Evolutionary conservation across 2,888 invertebrate species (phyloP).

Genomic region (Pachliopta kotzebuea): DNA sequence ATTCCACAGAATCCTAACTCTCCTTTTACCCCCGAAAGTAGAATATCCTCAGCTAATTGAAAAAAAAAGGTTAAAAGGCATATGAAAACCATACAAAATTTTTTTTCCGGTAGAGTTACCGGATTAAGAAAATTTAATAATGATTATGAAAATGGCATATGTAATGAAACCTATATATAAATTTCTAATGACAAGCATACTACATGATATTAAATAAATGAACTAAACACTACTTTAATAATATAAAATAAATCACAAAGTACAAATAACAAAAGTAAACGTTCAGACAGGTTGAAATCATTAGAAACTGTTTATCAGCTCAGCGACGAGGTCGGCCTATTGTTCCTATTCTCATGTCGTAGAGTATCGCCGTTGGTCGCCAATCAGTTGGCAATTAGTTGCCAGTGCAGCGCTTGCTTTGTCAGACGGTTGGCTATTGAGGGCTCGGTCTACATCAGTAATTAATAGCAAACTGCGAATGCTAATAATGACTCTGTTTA

Average conservation of each 20-base stretch:
- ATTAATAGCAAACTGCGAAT: conserved; percentile 13
- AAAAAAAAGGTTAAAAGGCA: too few relatives aligned
- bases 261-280: too few relatives aligned
- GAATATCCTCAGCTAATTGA: too few relatives aligned
- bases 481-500: conserved; percentile 16
- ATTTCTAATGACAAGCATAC: too few relatives aligned
- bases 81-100: too few relatives aligned
- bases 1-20: too few relatives aligned
- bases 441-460: conserved; percentile 17
- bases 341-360: conserved; percentile 11
- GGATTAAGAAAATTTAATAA: too few relatives aligned
- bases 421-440: conserved; percentile 18
- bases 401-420: conserved; percentile 8
- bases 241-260: neutral
- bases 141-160: too few relatives aligned
- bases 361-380: conserved; percentile 15
- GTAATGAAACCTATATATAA: too few relatives aligned
- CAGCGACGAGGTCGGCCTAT: conserved; percentile 3
- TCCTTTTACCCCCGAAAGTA: too few relatives aligned
- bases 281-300: conserved; percentile 8
- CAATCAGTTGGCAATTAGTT: conserved; percentile 23
- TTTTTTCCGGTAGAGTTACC: too few relatives aligned
- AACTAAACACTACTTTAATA: neutral
- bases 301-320: conserved; percentile 8
- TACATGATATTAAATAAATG: neutral